phyloP scores from a whole-genome alignment of 2,113 vertebrate species.

The Ictalurus punctatus region DNA sequence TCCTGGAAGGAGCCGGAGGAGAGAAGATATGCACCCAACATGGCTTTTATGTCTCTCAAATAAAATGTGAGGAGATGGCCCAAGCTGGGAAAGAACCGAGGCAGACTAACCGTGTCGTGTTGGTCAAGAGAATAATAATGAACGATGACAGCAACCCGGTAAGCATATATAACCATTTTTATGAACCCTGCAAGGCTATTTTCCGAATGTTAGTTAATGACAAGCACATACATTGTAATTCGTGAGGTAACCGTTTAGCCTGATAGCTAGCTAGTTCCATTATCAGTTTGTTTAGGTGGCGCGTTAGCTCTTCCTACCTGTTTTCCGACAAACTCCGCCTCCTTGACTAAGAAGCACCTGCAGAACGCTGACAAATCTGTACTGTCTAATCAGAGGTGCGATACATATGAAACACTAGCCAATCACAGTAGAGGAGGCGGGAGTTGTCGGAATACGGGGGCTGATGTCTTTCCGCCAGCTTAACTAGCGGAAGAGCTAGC shows the following conservation, averaged over 20 bases:
- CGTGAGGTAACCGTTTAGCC: not conserved
- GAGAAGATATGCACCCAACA: conserved; percentile 73
- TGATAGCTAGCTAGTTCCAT: not conserved
- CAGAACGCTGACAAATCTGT: not conserved
- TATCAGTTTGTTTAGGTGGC: not conserved
- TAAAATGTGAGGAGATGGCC: conserved; percentile 70
- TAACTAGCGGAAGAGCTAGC: not conserved
- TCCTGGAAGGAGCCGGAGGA: conserved; percentile 71
- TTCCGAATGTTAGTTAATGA: not conserved
- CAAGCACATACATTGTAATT: not conserved
- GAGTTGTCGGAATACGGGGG: not conserved
- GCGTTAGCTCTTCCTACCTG: conserved; percentile 2
- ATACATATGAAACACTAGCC: not conserved
- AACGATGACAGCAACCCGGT: conserved; percentile 72
- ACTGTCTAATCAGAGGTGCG: not conserved
- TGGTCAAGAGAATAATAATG: conserved; percentile 79
- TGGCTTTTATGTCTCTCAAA: conserved; percentile 70
- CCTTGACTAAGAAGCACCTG: not conserved
- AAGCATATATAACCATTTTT: conserved; percentile 35
- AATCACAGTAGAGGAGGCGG: not conserved
- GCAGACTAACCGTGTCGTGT: conserved; percentile 67
- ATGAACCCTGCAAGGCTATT: not conserved
- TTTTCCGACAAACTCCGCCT: not conserved
- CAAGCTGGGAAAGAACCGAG: conserved; percentile 57
- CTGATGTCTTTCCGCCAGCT: not conserved